phyloP scores from a whole-genome alignment of 2,888 invertebrate genomes.

The Stictocephala bisonia region DNA sequence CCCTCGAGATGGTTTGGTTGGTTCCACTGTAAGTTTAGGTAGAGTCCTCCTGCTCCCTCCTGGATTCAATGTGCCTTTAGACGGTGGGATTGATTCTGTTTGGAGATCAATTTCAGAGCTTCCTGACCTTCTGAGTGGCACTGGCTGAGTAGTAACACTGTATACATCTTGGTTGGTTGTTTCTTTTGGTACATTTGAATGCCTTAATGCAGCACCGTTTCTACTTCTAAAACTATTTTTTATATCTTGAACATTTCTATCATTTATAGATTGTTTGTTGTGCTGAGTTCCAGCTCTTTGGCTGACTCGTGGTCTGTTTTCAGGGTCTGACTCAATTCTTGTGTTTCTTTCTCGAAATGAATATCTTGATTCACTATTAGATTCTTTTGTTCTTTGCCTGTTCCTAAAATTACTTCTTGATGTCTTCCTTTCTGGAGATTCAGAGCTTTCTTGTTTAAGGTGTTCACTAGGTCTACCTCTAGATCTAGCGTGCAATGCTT shows the following conservation, averaged over 20 bases:
- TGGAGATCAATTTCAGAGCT: too few species aligned
- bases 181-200: neutral
- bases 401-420: neutral
- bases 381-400: conserved; percentile 18
- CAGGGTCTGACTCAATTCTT: neutral
- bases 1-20: conserved; percentile 9
- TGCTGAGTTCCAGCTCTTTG: neutral
- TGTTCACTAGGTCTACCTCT: neutral
- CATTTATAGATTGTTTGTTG: neutral
- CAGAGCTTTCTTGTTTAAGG: neutral
- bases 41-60: conserved; percentile 11
- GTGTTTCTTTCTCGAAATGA: neutral
- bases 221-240: neutral
- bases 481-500: conserved; percentile 24
- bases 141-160: neutral
- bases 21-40: neutral
- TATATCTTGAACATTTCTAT: conserved; percentile 14
- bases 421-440: neutral
- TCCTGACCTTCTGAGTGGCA: neutral
- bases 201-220: neutral
- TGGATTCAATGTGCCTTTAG: neutral
- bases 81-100: too few species aligned
- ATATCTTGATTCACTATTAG: neutral
- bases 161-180: neutral
- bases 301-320: neutral